Percentiles rank a stretch among this genome's conserved stretches.
Evolutionary conservation across 2,113 vertebrate genomes (phyloP).

Genomic region (Gobio gobio): DNA sequence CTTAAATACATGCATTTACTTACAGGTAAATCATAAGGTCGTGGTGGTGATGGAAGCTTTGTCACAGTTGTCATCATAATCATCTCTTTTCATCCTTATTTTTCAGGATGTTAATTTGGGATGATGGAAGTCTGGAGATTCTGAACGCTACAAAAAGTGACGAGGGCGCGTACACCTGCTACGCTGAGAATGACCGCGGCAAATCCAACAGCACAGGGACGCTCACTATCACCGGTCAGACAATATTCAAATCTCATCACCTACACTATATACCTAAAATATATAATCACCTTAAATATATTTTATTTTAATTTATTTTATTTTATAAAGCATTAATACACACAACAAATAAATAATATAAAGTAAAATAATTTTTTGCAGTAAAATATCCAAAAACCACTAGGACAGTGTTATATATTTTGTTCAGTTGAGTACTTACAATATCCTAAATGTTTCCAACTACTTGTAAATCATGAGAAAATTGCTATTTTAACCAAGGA

Average conservation of each 20-base stretch:
- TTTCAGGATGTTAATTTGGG: slow-evolving; percentile 86
- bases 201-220: slow-evolving; percentile 90
- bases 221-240: slow-evolving; percentile 89
- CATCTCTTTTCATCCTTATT: not conserved
- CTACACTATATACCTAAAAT: not conserved
- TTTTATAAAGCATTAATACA: too few relatives aligned
- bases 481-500: too few relatives aligned
- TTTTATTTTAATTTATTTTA: not conserved
- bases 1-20: not conserved
- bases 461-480: too few relatives aligned
- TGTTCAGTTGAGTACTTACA: too few relatives aligned
- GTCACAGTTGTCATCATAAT: not conserved
- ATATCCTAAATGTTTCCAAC: too few relatives aligned
- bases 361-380: too few relatives aligned
- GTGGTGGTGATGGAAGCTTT: not conserved
- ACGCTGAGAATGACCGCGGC: slow-evolving; percentile 93
- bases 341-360: too few relatives aligned
- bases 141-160: slow-evolving; percentile 87
- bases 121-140: slow-evolving; percentile 94
- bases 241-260: not conserved
- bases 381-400: too few relatives aligned
- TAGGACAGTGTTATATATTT: too few relatives aligned
- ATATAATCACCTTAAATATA: too few relatives aligned
- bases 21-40: not conserved
- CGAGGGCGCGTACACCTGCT: slow-evolving; percentile 89